Base-by-base conservation (phyloP, 2,888 invertebrate species). In the Eulithis prunata region DNA sequence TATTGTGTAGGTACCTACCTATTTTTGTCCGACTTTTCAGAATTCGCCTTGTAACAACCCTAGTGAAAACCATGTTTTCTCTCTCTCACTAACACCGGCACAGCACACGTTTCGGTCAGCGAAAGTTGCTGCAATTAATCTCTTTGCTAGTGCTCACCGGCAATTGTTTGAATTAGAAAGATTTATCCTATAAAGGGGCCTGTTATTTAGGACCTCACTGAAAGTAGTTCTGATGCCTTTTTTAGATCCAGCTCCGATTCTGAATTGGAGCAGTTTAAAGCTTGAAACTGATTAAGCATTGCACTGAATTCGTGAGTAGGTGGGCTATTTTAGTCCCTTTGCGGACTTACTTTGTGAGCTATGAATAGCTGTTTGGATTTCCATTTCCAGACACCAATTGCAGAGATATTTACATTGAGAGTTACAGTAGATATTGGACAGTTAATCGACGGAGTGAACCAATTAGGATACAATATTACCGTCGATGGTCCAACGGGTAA, bases 121-220 rank as follows among this genome's bases (percentile, higher is more conserved):
- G 81, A 87, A 87, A 88, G 87, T 89, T 85, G 81, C 79, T 78
- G 80, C 85, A 86, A 87, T 87, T 86, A 85, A 87, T 87, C 85
- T 86, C 82, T 75, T 77, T 82, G 79, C 77, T 75, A 78, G 78
- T 75, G 78, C 79, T 80, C 75, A 71, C 77, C 74, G 75, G 74
- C 82, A 81, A 82, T 84, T 82, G 83, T 81, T 78, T 77, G 78
- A 81, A 83, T 83, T 80, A 79, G 75, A 80, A 77, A 81, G 74
- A 76, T 76, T 73, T 81, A 79, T 79, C 75, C 71, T 75, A 72
- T 73, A 71, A 76, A 75, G 64, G 64, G 66, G 64, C 61, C 57
- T 66, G 70, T 70, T 70, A 73, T 72, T 71, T 74, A 75, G 71
- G 71, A 72, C 71, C 68, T 60, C 65, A 64, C 57, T 66, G 57